A percentile compares a stretch with the other conserved stretches of the same genome.
Conservation (phyloP, 2,113 vertebrate genomes). For the Campylomormyrus numenius region DNA sequence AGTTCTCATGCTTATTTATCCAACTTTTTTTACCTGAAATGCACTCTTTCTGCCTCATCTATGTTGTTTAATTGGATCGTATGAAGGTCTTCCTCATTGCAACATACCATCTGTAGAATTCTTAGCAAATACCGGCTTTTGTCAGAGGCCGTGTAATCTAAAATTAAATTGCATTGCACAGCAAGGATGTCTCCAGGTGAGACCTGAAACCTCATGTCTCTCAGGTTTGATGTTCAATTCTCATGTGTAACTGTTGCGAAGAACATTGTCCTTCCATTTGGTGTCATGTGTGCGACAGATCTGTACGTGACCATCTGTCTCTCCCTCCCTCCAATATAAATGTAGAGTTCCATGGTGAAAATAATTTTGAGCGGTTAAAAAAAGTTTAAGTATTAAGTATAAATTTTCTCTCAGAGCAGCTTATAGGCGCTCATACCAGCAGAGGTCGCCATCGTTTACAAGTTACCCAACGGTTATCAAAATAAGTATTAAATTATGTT, state of each 20-base stretch:
- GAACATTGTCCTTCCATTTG: background rate
- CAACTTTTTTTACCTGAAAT: background rate
- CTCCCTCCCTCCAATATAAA: background rate
- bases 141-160: background rate
- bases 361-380: background rate
- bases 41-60: background rate
- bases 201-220: background rate
- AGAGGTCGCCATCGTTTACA: background rate
- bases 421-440: background rate
- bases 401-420: background rate
- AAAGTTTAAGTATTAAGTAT: background rate
- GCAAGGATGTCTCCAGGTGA: background rate
- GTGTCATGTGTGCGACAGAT: background rate
- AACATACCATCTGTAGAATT: background rate
- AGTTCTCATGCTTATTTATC: background rate
- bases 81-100: background rate
- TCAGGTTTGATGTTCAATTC: background rate
- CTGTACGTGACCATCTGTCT: background rate
- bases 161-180: background rate
- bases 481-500: background rate
- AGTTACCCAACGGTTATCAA: background rate
- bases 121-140: background rate
- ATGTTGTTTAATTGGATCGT: background rate
- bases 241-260: background rate
- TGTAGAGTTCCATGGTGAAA: background rate